Base-by-base conservation (phyloP, 2,888 invertebrate genomes). In the Ypsolopha sequella region DNA sequence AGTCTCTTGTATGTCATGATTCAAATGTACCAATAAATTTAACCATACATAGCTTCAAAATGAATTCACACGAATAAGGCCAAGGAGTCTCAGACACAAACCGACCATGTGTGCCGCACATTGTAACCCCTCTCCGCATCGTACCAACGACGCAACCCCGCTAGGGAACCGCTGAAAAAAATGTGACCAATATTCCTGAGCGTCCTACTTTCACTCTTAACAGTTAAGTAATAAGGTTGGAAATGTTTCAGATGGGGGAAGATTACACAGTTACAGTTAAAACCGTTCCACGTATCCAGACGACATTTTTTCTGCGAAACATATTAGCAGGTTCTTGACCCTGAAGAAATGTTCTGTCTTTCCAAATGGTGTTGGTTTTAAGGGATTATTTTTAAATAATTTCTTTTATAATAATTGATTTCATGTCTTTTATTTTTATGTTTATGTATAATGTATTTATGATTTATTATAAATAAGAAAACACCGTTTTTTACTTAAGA, bases 121-220 rank as follows among this genome's bases (percentile, higher is more conserved):
- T 81, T 80, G 24, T 24, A 73, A 60, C 69, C 71, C 67, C 68
- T 63, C 70, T 63, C 64, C 65, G 58, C 65, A n/a, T n/a, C 59
- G 55, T 24, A 62, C 51, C 63, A 56, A 58, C 59, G 62, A 59
- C 60, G 54, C 66, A 69, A 60, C 64, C 76, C 79, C 75, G 65
- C 70, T 70, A 70, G 74, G 76, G 76, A 75, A 76, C 71, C 62
- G 59, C 74, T 76, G 75, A 80, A 84, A 84, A 82, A 82, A 80
- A 49, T 50, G 35, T 35, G 45, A 63, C 48, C 36, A 51, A 53
- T 54, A 50, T 35, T 7, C 24, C 53, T 8, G 41, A 43, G 60
- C 64, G 61, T 62, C 65, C 69, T 59, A 57, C 41, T 61, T 58
- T 64, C 41, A 14, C 24, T 24, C n/a, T 33, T 34, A 45, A 10